phyloP scores from a whole-genome alignment of 2,797 vertebrate species.

The Todus mexicanus region DNA sequence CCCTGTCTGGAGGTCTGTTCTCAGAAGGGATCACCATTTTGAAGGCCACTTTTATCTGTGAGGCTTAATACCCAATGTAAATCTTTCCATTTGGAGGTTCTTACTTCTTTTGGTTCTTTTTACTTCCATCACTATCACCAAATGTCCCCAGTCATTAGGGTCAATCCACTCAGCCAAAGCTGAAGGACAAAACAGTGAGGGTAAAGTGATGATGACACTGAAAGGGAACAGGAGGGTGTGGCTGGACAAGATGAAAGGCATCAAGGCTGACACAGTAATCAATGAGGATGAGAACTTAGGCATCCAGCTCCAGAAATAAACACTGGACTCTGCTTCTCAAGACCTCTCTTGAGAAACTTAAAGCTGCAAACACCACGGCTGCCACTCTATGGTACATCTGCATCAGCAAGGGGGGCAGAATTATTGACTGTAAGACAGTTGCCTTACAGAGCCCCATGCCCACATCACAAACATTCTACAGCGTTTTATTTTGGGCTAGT shows the following conservation, averaged over 20 bases:
- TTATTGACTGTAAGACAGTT: not conserved
- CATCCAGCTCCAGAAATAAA: not conserved
- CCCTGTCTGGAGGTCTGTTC: not conserved
- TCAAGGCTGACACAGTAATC: not conserved
- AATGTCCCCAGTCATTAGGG: not conserved
- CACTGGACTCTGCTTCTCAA: not conserved
- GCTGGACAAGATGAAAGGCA: not conserved
- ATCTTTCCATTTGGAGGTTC: not conserved
- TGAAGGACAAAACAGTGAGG: not conserved
- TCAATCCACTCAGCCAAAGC: not conserved
- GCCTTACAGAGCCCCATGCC: not conserved
- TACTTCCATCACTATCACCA: not conserved
- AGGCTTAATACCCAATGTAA: not conserved
- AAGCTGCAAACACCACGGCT: not conserved
- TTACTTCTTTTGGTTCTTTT: not conserved
- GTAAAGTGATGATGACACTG: too few species aligned
- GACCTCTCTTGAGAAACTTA: not conserved
- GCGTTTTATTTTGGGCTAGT: not conserved
- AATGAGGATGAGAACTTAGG: not conserved
- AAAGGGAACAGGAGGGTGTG: not conserved
- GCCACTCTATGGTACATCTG: not conserved
- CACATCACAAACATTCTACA: not conserved
- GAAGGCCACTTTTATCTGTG: not conserved
- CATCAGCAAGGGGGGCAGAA: not conserved
- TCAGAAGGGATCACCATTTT: not conserved